phyloP scores from a whole-genome alignment of 2,888 invertebrate species.

The Rhingia rostrata region DNA sequence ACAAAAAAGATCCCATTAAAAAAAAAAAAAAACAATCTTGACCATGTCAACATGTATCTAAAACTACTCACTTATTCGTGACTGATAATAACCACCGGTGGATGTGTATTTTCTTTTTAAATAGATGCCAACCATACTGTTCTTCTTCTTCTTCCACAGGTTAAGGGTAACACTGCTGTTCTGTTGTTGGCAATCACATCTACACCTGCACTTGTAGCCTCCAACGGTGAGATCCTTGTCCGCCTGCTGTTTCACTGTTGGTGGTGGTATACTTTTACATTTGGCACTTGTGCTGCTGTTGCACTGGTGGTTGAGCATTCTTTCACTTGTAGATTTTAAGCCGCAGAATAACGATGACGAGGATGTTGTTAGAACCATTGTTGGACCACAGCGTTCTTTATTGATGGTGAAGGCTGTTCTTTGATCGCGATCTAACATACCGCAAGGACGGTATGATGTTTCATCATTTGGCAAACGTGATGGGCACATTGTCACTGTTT shows the following conservation, averaged over 20 bases:
- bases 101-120: conserved; percentile 28
- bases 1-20: too few species aligned
- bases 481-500: conserved; percentile 45
- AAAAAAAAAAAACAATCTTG: background rate
- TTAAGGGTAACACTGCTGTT: conserved; percentile 2
- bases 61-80: conserved; percentile 59
- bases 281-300: conserved; percentile 16
- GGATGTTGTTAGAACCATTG: background rate
- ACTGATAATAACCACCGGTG: conserved; percentile 39
- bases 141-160: conserved; percentile 23
- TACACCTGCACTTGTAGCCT: conserved; percentile 5
- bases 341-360: background rate
- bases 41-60: background rate
- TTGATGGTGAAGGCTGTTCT: conserved; percentile 50
- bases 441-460: conserved; percentile 44
- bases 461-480: conserved; percentile 55
- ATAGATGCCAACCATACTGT: conserved; percentile 11
- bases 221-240: conserved; percentile 6
- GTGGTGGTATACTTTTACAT: background rate
- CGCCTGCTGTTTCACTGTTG: background rate
- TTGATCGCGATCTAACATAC: conserved; percentile 71
- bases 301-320: conserved; percentile 17
- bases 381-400: conserved; percentile 13
- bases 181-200: conserved; percentile 22
- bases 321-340: background rate